Base-by-base conservation (phyloP, 2,113 vertebrate species). In the Greenwoodochromis staneri region DNA sequence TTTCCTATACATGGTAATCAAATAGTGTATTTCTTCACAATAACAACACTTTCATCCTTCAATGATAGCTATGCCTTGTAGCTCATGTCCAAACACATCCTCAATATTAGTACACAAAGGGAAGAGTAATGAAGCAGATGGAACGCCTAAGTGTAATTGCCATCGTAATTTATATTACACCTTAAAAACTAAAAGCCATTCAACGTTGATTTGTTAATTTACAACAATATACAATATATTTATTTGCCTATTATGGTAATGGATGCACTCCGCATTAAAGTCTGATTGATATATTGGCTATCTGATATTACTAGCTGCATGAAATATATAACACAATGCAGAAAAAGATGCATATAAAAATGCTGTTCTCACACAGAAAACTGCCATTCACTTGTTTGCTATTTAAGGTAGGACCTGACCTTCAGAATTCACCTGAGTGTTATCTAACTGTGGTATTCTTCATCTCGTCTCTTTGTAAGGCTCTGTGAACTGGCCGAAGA, bases 71-170 rank as follows among this genome's bases (percentile, higher is more conserved):
- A 10, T 86, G 27, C 59, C 82, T 81, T 53, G 24, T 5, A 31
- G 42, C 81, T 49, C 3, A 78, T 40, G 71, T 90, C 78, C 87
- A 93, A 91, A 93, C 91, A 91, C 4, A 83, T 31, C 54, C 34
- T 51, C 71, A 89, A 84, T 83, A 82, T 82, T 61, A 66, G 82
- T 82, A 91, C 69, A 87, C 87, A 90, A 34, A 90, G 36, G 55
- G 61, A 85, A 89, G 85, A 85, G 61, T 78, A 87, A 91, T 86
- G 90, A 63, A 36, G 10, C 36, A 16, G 4, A 34, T 86, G 87
- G 88, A 92, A 88, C 85, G 49, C 57, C 21, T 84, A 92, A 94
- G 81, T 82, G 88, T 90, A 91, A 92, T 86, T 89, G 81, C 42
- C 61, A n/a, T 2, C 3, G 6, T 66, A 66, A 38, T 36, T 38